Evolutionary conservation across 2,888 invertebrate genomes (phyloP), one percentile per base, ranked within the genome.

Genomic region (Idaea aversata): DNA sequence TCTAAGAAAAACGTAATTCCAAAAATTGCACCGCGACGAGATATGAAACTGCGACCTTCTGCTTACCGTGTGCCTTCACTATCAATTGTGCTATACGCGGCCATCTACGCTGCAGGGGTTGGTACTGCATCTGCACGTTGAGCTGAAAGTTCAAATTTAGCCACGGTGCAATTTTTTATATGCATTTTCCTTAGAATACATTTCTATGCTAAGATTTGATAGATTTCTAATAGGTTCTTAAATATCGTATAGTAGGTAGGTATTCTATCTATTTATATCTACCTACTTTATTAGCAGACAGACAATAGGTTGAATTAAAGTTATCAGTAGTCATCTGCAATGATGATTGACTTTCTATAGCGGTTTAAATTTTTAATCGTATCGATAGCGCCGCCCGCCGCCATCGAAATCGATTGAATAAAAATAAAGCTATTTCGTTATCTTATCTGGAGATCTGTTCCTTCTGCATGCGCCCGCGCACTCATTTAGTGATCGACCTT

Each of bases 271-370:
- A 13, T 47, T 13, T 47, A 47, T 47, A 13, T 47, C 47, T 47
- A 47, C 47, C 3, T 7, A 6, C 4, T 47, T 47, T 10, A 47
- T 47, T 47, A 47, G 47, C 13, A 16, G 59, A 59, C 61, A 61
- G 64, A 61, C 15, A 57, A 63, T 65, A 65, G 25, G 64, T 68
- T 70, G 70, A 78, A 79, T 79, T 76, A 78, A 79, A 74, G 57
- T 77, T 77, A 80, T 82, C 82, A 72, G 68, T 69, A 67, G 70
- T 71, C 75, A 82, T 83, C 83, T 82, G 67, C 70, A 75, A 80
- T 80, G 75, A 85, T 88, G 89, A 91, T 90, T 90, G 86, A 87
- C 91, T 92, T 92, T 90, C 91, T 90, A 91, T 77, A 82, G 84
- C 84, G 81, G 59, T 81, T 85, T 86, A 83, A 82, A 88, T 88